Percentiles rank a stretch among this genome's conserved stretches.
phyloP scores from a whole-genome alignment of 1,140 invertebrate genomes.

The Scylla paramamosain region DNA sequence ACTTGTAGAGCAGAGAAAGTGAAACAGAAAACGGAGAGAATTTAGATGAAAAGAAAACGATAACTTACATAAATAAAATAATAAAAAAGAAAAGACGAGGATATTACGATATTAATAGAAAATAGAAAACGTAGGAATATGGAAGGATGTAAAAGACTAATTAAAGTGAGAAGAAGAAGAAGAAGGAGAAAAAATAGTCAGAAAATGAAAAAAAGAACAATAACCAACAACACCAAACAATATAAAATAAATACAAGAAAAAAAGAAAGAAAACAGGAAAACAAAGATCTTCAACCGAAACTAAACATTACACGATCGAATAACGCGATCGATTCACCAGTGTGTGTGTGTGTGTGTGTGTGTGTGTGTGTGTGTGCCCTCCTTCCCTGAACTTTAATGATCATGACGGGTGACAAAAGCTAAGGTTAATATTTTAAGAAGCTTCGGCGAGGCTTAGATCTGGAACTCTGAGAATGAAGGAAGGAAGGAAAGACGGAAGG shows the following conservation, averaged over 20 bases:
- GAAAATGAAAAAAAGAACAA: neutral
- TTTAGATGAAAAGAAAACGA: neutral
- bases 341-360: neutral
- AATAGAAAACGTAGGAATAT: neutral
- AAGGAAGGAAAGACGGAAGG: constrained; percentile 17
- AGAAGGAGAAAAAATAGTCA: neutral
- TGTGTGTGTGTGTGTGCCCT: neutral
- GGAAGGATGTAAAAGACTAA: neutral
- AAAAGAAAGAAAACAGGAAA: no score
- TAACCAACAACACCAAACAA: no score
- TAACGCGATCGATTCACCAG: neutral
- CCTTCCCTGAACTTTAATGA: no score
- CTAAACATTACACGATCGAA: no score
- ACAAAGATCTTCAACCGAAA: no score
- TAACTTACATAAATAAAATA: no score
- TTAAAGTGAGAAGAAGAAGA: neutral
- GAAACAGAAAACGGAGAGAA: neutral
- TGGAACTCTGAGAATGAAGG: neutral
- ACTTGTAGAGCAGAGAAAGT: no score
- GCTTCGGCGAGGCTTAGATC: neutral
- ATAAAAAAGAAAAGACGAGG: no score
- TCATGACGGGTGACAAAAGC: no score
- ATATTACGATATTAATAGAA: neutral
- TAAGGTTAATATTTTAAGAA: no score
- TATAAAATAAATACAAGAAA: no score